Percentiles rank a stretch among this genome's conserved stretches.
Conservation (phyloP, 2,113 vertebrate species). For the Microcebus griseorufus region DNA sequence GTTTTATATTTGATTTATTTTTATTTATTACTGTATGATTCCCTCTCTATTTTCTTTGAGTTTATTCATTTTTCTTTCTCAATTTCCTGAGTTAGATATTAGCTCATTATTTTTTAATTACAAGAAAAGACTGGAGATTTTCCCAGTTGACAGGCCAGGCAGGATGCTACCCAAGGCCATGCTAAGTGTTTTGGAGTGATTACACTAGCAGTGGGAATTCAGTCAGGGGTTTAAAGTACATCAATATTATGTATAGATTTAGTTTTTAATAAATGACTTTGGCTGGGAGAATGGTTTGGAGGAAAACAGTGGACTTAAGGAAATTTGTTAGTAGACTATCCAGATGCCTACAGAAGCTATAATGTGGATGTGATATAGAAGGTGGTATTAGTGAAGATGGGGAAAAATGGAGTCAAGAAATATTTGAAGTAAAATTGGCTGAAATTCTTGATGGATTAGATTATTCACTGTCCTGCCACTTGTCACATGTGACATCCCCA, state of each 20-base stretch:
- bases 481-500: background rate
- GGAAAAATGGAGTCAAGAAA: background rate
- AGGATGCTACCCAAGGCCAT: background rate
- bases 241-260: background rate
- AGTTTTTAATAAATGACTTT: background rate
- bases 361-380: background rate
- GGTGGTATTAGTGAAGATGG: background rate
- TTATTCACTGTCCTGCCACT: background rate
- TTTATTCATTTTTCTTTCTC: background rate
- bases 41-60: background rate
- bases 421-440: background rate
- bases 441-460: background rate
- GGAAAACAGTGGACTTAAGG: background rate
- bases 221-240: background rate
- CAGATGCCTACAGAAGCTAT: background rate
- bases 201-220: background rate
- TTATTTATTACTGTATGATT: background rate
- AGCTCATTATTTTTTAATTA: conserved; percentile 4
- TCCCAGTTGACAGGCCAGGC: background rate
- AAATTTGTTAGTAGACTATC: background rate
- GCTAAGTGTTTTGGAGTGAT: background rate
- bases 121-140: background rate
- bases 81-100: background rate
- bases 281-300: background rate
- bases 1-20: background rate